These are phyloP conservation scores for human (Homo sapiens) DNA, from an alignment of 2,113 vertebrate genomes.

Conservation along the genomic window GRCh38 chr6:50077501-50078000, in stretches of 20 bases:
- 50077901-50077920: constrained; percentile 23
- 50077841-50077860: constrained; percentile 24
- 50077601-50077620: background rate
- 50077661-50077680: background rate
- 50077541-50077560: constrained; percentile 28
- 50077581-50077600: constrained; percentile 26
- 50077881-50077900: constrained; percentile 22
- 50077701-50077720: background rate
- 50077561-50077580: constrained; percentile 19
- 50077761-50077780: background rate
- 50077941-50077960: constrained; percentile 48
- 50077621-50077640: background rate
- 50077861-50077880: background rate
- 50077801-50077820: background rate
- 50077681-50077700: background rate
- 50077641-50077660: background rate
- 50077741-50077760: no score
- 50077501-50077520: background rate
- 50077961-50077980: constrained; percentile 51
- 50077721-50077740: no score
- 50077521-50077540: constrained; percentile 48
- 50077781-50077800: background rate
- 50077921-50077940: constrained; percentile 52
- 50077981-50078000: constrained; percentile 12
- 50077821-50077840: background rate